A percentile compares a stretch with the other conserved stretches of the same genome.
These are phyloP conservation scores for Ictalurus furcatus DNA, from an alignment of 2,113 vertebrate genomes.

Conservation along the genomic window DNA sequence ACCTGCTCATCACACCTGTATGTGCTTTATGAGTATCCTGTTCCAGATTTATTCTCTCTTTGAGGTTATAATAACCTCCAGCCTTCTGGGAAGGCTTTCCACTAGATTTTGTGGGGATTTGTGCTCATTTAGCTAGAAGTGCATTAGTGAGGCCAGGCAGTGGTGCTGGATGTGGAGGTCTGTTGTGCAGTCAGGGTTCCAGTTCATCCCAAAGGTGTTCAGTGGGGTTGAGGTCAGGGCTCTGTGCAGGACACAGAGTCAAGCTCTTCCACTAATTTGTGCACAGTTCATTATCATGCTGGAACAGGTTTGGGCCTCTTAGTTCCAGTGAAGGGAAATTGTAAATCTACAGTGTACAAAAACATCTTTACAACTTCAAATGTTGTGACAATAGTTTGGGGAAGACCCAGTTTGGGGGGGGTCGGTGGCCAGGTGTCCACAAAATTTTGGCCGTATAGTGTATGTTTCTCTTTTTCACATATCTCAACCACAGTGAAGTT, in stretches of 20 bases:
- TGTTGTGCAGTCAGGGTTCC: background rate
- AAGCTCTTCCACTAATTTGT: too few species aligned
- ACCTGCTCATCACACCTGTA: background rate
- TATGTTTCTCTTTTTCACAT: background rate
- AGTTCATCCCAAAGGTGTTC: background rate
- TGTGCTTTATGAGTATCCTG: background rate
- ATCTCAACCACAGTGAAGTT: too few species aligned
- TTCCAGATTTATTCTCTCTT: background rate
- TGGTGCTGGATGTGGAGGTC: too few species aligned
- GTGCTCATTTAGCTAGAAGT: background rate
- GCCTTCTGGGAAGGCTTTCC: background rate
- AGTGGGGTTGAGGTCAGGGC: background rate
- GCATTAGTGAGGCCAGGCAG: background rate
- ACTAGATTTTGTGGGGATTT: background rate
- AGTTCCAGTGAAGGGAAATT: too few species aligned
- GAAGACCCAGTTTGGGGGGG: too few species aligned
- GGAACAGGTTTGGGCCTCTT: too few species aligned
- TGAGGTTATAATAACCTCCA: background rate
- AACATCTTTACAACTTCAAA: too few species aligned
- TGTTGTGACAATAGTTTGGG: too few species aligned
- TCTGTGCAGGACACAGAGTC: background rate
- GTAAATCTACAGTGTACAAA: too few species aligned
- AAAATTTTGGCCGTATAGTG: background rate
- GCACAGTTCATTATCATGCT: too few species aligned
- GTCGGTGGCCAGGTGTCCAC: background rate